phyloP scores from a whole-genome alignment of 2,888 invertebrate species.

The Drosophila gaucha region DNA sequence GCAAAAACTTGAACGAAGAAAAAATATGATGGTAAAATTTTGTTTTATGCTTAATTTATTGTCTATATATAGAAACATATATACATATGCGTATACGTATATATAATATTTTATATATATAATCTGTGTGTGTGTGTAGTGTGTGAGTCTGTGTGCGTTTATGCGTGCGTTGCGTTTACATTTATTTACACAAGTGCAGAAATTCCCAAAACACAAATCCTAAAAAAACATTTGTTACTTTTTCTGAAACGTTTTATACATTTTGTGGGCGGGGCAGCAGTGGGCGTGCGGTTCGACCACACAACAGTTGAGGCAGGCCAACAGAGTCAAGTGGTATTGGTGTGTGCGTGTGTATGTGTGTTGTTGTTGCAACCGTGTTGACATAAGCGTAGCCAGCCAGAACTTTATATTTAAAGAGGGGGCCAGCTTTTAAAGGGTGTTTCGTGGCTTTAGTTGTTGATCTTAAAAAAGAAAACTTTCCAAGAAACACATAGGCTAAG shows the following conservation, averaged over 20 bases:
- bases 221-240: constrained; percentile 81
- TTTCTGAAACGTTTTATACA: constrained; percentile 60
- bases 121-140: constrained; percentile 9
- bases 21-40: constrained; percentile 39
- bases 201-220: constrained; percentile 83
- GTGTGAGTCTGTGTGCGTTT: constrained; percentile 22
- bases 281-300: constrained; percentile 38
- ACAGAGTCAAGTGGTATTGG: constrained; percentile 34
- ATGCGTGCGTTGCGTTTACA: constrained; percentile 59
- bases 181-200: constrained; percentile 84
- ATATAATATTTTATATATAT: constrained; percentile 54
- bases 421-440: not conserved
- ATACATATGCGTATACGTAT: constrained; percentile 21
- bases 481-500: not conserved
- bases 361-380: constrained; percentile 37
- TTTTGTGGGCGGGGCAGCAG: constrained; percentile 24
- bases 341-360: constrained; percentile 17
- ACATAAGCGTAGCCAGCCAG: constrained; percentile 55
- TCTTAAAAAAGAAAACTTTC: constrained; percentile 14
- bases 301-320: constrained; percentile 59
- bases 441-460: constrained; percentile 1
- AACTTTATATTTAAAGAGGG: not conserved
- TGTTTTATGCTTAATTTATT: constrained; percentile 48
- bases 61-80: not conserved
- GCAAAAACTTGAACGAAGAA: constrained; percentile 21